Percentiles rank a stretch among this genome's conserved stretches.
These are phyloP conservation scores for Oplegnathus fasciatus DNA, from an alignment of 2,113 vertebrate species.

Conservation along the genomic window DNA sequence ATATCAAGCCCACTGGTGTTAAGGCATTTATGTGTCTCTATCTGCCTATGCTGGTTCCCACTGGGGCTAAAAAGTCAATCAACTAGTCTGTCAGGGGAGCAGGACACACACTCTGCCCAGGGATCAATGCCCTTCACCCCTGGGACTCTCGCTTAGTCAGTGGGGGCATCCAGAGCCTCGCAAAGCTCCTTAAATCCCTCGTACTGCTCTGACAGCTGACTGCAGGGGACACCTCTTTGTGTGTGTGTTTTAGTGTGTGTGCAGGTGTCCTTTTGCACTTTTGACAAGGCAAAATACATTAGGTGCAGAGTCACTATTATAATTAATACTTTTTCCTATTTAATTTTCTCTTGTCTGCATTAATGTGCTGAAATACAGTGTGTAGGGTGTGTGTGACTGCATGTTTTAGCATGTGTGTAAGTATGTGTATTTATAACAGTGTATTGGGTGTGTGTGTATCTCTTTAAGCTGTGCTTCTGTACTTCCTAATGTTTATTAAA, in stretches of 20 bases:
- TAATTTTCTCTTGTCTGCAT: neutral
- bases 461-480: neutral
- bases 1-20: conserved; percentile 30
- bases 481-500: neutral
- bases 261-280: conserved; percentile 39
- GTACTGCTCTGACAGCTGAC: conserved; percentile 72
- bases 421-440: neutral
- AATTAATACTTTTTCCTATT: neutral
- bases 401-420: neutral
- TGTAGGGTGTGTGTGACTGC: neutral
- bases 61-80: conserved; percentile 79
- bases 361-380: neutral
- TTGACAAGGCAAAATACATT: neutral
- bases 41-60: conserved; percentile 60
- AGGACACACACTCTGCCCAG: conserved; percentile 59
- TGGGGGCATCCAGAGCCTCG: conserved; percentile 55
- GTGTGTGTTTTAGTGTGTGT: conserved; percentile 13
- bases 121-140: conserved; percentile 77
- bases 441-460: neutral
- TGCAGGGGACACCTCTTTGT: conserved; percentile 44
- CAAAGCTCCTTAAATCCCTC: conserved; percentile 78
- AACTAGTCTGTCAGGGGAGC: conserved; percentile 77
- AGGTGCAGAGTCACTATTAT: neutral
- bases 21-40: conserved; percentile 69
- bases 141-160: conserved; percentile 64